Conservation (phyloP, 2,113 vertebrate species). For the Calyptommatus sinebrachiatus region DNA sequence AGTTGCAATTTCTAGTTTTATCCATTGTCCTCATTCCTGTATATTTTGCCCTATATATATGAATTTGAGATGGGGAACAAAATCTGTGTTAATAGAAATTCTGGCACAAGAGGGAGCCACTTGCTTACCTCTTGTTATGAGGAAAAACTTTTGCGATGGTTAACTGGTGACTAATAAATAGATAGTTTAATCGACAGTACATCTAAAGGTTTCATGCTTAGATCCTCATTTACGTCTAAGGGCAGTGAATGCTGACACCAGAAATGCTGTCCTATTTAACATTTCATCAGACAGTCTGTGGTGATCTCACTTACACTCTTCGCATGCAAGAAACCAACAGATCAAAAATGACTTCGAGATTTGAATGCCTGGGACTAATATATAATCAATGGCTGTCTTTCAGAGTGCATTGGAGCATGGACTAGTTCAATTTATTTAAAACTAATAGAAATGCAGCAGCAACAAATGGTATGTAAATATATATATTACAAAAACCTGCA, state of each 20-base stretch:
- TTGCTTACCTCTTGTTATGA: constrained; percentile 56
- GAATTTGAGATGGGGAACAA: background rate
- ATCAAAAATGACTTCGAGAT: background rate
- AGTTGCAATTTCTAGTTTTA: background rate
- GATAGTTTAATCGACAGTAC: constrained; percentile 42
- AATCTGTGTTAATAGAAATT: constrained; percentile 19
- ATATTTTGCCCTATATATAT: background rate
- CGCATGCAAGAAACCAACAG: background rate
- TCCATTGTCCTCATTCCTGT: background rate
- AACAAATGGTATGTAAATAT: background rate
- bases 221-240: constrained; percentile 33
- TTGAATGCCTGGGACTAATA: background rate
- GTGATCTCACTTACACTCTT: background rate
- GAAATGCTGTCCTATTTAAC: background rate
- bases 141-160: background rate
- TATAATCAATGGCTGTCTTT: background rate
- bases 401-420: background rate
- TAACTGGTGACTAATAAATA: constrained; percentile 21
- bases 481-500: background rate
- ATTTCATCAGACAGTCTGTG: background rate
- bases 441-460: background rate
- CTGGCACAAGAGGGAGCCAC: constrained; percentile 76
- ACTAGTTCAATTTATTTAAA: background rate
- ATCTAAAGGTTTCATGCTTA: constrained; percentile 37
- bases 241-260: background rate